phyloP scores from a whole-genome alignment of 2,113 vertebrate species.

The Mesoclemmys tuberculata region DNA sequence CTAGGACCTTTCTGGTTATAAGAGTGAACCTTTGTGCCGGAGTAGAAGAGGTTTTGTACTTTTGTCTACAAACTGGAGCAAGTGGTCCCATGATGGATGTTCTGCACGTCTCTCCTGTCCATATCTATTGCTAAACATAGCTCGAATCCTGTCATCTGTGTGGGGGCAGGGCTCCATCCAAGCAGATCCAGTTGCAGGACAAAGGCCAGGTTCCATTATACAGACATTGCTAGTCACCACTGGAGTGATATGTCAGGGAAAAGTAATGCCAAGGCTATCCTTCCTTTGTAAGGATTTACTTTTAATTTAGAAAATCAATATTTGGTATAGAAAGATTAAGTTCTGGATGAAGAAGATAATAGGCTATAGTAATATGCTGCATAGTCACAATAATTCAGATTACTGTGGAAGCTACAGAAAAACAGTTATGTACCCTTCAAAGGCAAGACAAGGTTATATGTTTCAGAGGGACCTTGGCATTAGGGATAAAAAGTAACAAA shows the following conservation, averaged over 20 bases:
- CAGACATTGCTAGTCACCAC: rapidly evolving
- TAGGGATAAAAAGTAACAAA: not conserved
- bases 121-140: not conserved
- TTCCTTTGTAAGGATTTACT: not conserved
- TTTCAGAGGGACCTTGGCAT: not conserved
- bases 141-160: not conserved
- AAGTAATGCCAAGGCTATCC: rapidly evolving
- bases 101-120: not conserved
- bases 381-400: not conserved
- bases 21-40: not conserved
- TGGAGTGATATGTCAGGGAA: not conserved
- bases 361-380: not conserved
- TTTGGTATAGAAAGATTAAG: not conserved
- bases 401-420: not conserved
- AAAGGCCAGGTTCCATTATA: not conserved
- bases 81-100: rapidly evolving
- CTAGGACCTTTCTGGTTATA: not conserved
- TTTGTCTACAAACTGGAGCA: not conserved
- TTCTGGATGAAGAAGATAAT: not conserved
- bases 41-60: not conserved
- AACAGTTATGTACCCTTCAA: not conserved
- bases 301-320: not conserved
- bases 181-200: not conserved
- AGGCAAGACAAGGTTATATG: not conserved
- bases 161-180: not conserved